These are phyloP conservation scores for Anguilla japonica DNA, from an alignment of 2,113 vertebrate genomes.

Conservation along the genomic window DNA sequence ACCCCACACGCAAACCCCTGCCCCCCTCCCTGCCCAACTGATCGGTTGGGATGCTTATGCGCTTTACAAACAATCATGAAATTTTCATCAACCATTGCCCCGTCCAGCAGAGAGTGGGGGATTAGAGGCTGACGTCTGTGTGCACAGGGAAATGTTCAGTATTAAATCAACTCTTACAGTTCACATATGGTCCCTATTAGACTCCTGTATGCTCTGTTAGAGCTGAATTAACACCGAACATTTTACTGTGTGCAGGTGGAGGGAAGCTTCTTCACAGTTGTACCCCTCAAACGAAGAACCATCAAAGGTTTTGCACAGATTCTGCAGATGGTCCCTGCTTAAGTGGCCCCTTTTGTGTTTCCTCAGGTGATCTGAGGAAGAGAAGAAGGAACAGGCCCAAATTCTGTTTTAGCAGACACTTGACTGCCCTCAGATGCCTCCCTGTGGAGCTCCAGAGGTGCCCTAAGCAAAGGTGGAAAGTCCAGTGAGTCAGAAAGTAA, in stretches of 20 bases:
- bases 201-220: too few species aligned
- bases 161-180: too few species aligned
- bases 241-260: constrained; percentile 3
- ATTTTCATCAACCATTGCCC: constrained; percentile 32
- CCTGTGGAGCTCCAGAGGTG: background rate
- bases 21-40: background rate
- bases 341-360: too few species aligned
- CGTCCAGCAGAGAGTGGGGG: constrained; percentile 6
- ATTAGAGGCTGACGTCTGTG: background rate
- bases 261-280: background rate
- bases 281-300: background rate
- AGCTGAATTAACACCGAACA: too few species aligned
- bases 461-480: too few species aligned
- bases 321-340: background rate
- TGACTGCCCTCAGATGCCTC: background rate
- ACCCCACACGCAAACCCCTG: background rate
- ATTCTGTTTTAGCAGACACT: too few species aligned
- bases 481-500: too few species aligned
- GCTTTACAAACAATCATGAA: constrained; percentile 37
- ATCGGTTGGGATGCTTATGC: constrained; percentile 15
- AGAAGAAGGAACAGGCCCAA: background rate
- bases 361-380: background rate
- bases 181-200: too few species aligned
- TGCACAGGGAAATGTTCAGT: too few species aligned
- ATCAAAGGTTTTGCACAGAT: background rate